Percentiles rank a stretch among this genome's conserved stretches.
phyloP scores from a whole-genome alignment of 2,113 vertebrate species.

The Leptosomus discolor region DNA sequence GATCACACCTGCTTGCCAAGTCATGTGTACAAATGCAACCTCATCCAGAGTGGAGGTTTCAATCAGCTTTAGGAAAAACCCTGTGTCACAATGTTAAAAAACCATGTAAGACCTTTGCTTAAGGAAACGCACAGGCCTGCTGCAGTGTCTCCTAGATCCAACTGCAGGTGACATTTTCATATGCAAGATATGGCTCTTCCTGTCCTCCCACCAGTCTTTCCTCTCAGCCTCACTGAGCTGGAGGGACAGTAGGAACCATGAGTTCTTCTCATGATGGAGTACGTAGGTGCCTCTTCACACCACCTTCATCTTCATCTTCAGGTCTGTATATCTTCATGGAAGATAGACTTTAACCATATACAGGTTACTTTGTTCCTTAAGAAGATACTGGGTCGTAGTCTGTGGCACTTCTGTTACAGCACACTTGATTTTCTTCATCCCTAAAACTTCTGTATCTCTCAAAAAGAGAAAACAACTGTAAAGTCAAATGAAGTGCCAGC shows the following conservation, averaged over 20 bases:
- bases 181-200: neutral
- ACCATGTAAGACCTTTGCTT: neutral
- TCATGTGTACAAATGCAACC: neutral
- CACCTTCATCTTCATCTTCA: neutral
- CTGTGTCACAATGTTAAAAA: neutral
- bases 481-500: neutral
- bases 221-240: neutral
- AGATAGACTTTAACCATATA: neutral
- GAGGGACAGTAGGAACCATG: neutral
- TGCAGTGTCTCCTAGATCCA: neutral
- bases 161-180: neutral
- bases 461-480: neutral
- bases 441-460: neutral
- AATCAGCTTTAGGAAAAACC: neutral
- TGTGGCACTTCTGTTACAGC: neutral
- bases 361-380: neutral
- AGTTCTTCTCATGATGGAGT: neutral
- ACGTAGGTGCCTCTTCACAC: neutral
- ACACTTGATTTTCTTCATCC: neutral
- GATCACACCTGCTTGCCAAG: neutral
- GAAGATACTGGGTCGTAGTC: neutral
- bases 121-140: neutral
- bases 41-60: neutral
- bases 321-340: neutral
- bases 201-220: neutral